A percentile compares a stretch with the other conserved stretches of the same genome.
These are phyloP conservation scores for Microcebus murinus DNA, from an alignment of 2,113 vertebrate species.

Conservation along the genomic window DNA sequence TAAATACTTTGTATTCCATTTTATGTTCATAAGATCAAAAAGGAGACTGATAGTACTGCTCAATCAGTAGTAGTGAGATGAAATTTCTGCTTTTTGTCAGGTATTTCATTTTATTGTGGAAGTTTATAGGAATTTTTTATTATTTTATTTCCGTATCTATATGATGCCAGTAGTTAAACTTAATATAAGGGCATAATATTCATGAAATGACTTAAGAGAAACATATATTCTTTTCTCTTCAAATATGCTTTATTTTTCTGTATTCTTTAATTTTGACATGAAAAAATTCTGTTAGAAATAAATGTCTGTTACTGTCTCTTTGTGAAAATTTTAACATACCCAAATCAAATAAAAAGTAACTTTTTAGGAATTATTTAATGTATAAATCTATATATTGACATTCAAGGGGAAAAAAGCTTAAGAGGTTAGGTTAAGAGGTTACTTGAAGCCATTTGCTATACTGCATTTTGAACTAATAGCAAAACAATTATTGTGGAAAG, in stretches of 20 bases:
- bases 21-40: constrained; percentile 34
- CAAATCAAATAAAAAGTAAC: constrained; percentile 3
- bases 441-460: not conserved
- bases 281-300: constrained; percentile 30
- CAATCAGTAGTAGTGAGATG: not conserved
- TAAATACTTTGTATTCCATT: not conserved
- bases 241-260: constrained; percentile 31
- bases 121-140: constrained; percentile 15
- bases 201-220: constrained; percentile 32
- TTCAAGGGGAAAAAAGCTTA: not conserved
- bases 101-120: constrained; percentile 36
- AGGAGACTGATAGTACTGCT: not conserved
- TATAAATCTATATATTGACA: not conserved
- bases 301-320: not conserved
- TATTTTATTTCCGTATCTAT: constrained; percentile 12
- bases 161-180: not conserved
- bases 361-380: constrained; percentile 4
- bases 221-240: not conserved
- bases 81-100: constrained; percentile 38
- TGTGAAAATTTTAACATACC: not conserved
- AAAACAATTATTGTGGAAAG: constrained; percentile 8
- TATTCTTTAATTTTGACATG: constrained; percentile 30
- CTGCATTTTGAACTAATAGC: constrained; percentile 26
- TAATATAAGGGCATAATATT: not conserved
- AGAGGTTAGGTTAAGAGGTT: not conserved